Evolutionary conservation across 2,113 vertebrate genomes (phyloP).

Genomic region (Clarias magur): DNA sequence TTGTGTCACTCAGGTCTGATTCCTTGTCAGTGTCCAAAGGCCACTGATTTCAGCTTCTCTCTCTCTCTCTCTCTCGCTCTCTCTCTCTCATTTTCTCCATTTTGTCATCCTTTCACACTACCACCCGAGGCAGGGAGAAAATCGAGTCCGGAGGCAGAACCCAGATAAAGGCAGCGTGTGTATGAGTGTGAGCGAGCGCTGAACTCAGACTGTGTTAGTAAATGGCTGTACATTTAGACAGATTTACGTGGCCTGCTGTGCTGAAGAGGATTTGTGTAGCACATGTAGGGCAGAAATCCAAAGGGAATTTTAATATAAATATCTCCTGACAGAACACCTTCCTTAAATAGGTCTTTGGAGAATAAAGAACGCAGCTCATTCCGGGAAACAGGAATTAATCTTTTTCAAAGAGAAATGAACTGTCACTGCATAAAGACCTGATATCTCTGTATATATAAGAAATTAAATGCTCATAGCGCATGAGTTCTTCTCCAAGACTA

Average conservation of each 20-base stretch:
- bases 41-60: no score
- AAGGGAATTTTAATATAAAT: constrained; percentile 39
- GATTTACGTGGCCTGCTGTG: background rate
- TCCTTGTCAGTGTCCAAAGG: no score
- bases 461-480: background rate
- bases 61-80: background rate
- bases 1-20: no score
- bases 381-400: constrained; percentile 10
- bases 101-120: background rate
- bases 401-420: constrained; percentile 25
- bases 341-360: constrained; percentile 34
- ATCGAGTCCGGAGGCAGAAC: background rate
- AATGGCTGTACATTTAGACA: background rate
- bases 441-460: background rate
- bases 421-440: background rate
- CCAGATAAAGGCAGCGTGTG: background rate
- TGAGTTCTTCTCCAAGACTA: background rate
- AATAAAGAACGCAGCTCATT: background rate
- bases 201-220: background rate
- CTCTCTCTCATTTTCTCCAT: background rate
- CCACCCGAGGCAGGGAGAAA: background rate
- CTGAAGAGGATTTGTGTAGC: constrained; percentile 10
- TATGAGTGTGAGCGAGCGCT: background rate
- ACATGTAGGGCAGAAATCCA: constrained; percentile 29
- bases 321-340: constrained; percentile 28